Conservation (phyloP, 2,113 vertebrate genomes). For the Bubo scandiacus region DNA sequence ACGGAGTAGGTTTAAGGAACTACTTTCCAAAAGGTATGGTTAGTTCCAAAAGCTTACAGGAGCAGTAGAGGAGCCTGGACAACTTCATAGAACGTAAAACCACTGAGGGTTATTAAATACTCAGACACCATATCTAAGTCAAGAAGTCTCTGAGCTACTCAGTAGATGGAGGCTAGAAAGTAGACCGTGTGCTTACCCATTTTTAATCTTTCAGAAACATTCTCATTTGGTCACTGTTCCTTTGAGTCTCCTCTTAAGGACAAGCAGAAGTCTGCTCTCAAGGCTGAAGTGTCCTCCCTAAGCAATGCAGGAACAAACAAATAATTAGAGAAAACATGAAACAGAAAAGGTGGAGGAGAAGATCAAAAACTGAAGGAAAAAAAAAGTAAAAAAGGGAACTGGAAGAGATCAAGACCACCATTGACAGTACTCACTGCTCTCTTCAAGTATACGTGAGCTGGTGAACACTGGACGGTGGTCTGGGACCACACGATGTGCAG, state of each 20-base stretch:
- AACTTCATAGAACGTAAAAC: neutral
- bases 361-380: neutral
- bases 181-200: neutral
- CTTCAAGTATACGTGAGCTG: neutral
- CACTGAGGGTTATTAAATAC: neutral
- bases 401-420: neutral
- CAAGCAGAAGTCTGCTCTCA: neutral
- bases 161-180: neutral
- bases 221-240: neutral
- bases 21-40: neutral
- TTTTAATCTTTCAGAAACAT: neutral
- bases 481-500: accelerated
- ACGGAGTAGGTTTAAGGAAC: neutral
- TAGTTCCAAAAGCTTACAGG: neutral
- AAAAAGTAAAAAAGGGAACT: neutral
- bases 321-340: neutral
- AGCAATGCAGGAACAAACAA: neutral
- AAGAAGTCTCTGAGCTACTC: neutral
- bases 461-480: neutral
- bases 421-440: neutral
- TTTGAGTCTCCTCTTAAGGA: neutral
- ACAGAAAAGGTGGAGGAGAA: neutral
- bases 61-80: neutral
- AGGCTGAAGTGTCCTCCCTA: neutral
- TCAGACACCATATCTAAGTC: neutral